These are phyloP conservation scores for Noctua fimbriata DNA, from an alignment of 2,888 invertebrate genomes.

Conservation along the genomic window DNA sequence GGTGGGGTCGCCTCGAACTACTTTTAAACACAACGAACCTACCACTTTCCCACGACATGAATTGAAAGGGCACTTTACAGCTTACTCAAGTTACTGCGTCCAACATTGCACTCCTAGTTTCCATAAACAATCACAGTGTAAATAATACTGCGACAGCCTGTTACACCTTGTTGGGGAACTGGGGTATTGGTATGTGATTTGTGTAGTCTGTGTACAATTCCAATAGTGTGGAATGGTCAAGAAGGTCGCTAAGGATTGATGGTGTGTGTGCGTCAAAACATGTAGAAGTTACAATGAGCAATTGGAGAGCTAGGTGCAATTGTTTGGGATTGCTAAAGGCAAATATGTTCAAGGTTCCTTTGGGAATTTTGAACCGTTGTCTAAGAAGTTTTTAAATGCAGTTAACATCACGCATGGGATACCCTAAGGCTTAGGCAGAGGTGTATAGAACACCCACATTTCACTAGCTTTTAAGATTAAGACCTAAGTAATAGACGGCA, in stretches of 20 bases:
- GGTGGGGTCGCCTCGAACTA: slow-evolving; percentile 46
- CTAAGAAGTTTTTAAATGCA: background rate
- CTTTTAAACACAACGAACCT: slow-evolving; percentile 52
- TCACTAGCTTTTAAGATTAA: too few relatives aligned
- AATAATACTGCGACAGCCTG: slow-evolving; percentile 38
- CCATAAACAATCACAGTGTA: slow-evolving; percentile 68
- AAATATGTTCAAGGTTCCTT: slow-evolving; percentile 54
- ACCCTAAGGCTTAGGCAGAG: background rate
- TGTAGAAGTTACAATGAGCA: slow-evolving; percentile 64
- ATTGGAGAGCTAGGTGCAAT: slow-evolving; percentile 56
- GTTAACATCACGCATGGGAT: background rate
- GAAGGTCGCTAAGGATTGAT: slow-evolving; percentile 20
- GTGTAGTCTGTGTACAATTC: slow-evolving; percentile 45
- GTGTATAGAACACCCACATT: too few relatives aligned
- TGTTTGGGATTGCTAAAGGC: slow-evolving; percentile 60
- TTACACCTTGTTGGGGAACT: slow-evolving; percentile 27
- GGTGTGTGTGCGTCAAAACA: slow-evolving; percentile 66
- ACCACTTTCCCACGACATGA: slow-evolving; percentile 72
- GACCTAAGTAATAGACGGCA: too few relatives aligned
- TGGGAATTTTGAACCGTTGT: slow-evolving; percentile 21
- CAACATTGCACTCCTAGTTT: slow-evolving; percentile 64
- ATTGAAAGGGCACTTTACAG: slow-evolving; percentile 72
- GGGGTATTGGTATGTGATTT: slow-evolving; percentile 24
- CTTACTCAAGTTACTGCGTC: slow-evolving; percentile 69
- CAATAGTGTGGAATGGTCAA: slow-evolving; percentile 28